Conservation (phyloP, 2,888 invertebrate species). For the Ophraella communa region DNA sequence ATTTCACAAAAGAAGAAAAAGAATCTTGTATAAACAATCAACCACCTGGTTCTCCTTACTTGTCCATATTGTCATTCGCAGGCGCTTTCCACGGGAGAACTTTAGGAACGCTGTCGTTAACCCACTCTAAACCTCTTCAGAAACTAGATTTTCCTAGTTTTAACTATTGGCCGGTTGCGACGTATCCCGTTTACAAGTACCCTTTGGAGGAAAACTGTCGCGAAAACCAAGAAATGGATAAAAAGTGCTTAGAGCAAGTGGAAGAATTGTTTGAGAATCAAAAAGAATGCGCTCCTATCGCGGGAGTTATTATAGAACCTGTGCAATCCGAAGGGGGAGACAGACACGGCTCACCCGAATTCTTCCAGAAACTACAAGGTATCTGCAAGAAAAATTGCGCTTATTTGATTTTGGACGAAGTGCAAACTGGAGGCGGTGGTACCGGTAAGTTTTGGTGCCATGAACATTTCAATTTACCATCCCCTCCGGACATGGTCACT, state of each 20-base stretch:
- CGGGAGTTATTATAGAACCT: slow-evolving; percentile 89
- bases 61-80: slow-evolving; percentile 85
- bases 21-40: slow-evolving; percentile 82
- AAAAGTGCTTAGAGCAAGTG: slow-evolving; percentile 70
- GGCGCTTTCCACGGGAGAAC: slow-evolving; percentile 96
- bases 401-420: slow-evolving; percentile 92
- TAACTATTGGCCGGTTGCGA: slow-evolving; percentile 91
- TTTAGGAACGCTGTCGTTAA: slow-evolving; percentile 82
- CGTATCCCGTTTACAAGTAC: slow-evolving; percentile 91
- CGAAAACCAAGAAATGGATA: slow-evolving; percentile 86
- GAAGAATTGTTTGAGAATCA: slow-evolving; percentile 71
- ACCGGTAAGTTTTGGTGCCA: slow-evolving; percentile 98
- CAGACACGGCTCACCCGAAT: slow-evolving; percentile 87
- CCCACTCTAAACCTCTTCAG: slow-evolving; percentile 87
- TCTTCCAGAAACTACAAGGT: slow-evolving; percentile 84
- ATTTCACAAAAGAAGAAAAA: slow-evolving; percentile 79
- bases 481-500: slow-evolving; percentile 91
- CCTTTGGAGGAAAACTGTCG: slow-evolving; percentile 79
- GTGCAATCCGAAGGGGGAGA: slow-evolving; percentile 97
- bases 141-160: slow-evolving; percentile 94
- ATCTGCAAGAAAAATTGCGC: slow-evolving; percentile 79
- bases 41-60: slow-evolving; percentile 83
- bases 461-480: slow-evolving; percentile 85
- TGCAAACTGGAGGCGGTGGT: slow-evolving; percentile 92
- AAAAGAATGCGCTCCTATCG: slow-evolving; percentile 68